Base-by-base conservation (phyloP, 23 tunicate genomes). In the Trididemnum nubilum region DNA sequence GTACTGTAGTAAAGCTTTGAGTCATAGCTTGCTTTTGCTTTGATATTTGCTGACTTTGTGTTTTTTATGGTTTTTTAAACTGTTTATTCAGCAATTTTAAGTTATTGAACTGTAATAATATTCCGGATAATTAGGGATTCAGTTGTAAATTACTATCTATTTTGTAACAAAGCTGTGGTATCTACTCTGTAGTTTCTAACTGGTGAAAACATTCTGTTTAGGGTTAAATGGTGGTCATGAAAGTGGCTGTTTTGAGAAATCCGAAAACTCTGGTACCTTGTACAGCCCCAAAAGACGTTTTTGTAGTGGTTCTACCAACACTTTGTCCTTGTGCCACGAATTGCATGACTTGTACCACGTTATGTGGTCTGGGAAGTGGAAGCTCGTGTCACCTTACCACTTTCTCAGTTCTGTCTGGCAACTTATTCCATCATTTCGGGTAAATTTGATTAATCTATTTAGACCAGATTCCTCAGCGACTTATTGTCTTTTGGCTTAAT, bases 291-390 rank as follows among this genome's bases (percentile, higher is more conserved):
- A 80, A n/a, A 18, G 35, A 21, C 82, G 26, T 21, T 32, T 2
- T 23, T 15, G 32, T 26, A 19, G 3, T 3, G 33, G 33, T n/a
- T 35, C 52, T 23, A 36, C 76, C 26, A 23, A 35, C 28, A n/a
- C 88, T 19, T 73, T 92, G 44, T 86, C 92, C 2, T 83, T 92
- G 1, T 92, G 97, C 77, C 90, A 92, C 30, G 91, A 92, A 66
- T 72, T 92, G 1, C 79, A 92, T 51, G 89, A 92, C 61, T 85
- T 92, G 34, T 92, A 92, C 64, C 97, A 87, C 71, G 83, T 92
- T 4, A 92, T 92, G 97, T 92, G 97, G 97, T 92, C 97, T 1
- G 97, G 97, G 38, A 92, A 92, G 36, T 92, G 97, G 97, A 92
- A 92, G 51, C 82, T 92, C 33, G 97, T 92, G 39, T 92, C 97